Evolutionary conservation across 2,888 invertebrate genomes (phyloP).

Genomic region (Caenorhabditis parvicauda): DNA sequence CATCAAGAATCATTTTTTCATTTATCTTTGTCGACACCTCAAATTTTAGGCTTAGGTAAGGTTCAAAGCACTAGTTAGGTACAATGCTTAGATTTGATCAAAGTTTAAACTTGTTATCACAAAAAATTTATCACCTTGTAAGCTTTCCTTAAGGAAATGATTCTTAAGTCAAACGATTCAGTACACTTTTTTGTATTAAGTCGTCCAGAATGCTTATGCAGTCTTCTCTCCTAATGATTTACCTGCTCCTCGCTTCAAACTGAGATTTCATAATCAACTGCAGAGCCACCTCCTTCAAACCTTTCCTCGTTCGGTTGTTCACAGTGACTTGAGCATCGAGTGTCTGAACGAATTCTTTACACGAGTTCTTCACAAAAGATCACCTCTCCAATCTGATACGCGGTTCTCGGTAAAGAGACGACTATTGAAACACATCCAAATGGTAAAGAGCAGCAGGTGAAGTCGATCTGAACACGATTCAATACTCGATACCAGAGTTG

Average conservation of each 20-base stretch:
- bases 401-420: slow-evolving; percentile 53
- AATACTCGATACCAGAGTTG: no score
- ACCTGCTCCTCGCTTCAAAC: slow-evolving; percentile 47
- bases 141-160: no score
- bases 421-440: slow-evolving; percentile 57
- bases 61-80: no score
- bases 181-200: no score
- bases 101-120: neutral
- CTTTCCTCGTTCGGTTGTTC: slow-evolving; percentile 53
- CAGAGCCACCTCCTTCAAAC: slow-evolving; percentile 51
- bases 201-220: no score
- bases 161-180: no score
- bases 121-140: neutral
- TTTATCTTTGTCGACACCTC: neutral
- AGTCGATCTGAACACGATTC: slow-evolving; percentile 54
- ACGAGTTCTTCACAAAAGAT: neutral
- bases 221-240: no score
- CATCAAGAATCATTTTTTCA: neutral
- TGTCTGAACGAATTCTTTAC: slow-evolving; percentile 28
- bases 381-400: slow-evolving; percentile 56
- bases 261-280: slow-evolving; percentile 54
- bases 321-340: slow-evolving; percentile 45
- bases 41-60: neutral
- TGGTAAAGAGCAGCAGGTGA: slow-evolving; percentile 59
- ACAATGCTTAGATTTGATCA: no score